phyloP scores from a whole-genome alignment of 2,113 vertebrate genomes.

The Sander lucioperca region DNA sequence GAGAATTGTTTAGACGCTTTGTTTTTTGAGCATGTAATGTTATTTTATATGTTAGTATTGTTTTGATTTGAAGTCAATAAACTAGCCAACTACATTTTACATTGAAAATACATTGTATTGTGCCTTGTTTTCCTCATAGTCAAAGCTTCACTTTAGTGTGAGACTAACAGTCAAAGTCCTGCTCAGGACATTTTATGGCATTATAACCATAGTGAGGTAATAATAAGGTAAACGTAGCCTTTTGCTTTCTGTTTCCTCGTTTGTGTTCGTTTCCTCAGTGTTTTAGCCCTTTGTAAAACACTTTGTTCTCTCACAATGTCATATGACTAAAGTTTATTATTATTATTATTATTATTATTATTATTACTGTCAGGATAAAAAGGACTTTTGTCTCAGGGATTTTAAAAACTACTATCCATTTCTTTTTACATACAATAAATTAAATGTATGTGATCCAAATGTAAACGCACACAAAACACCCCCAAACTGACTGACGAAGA shows the following conservation, averaged over 20 bases:
- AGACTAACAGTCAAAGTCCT: slow-evolving; percentile 65
- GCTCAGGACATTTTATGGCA: slow-evolving; percentile 53
- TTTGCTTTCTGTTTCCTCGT: background rate
- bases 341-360: background rate
- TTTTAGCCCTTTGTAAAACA: background rate
- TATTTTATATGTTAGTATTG: background rate
- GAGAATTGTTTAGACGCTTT: background rate
- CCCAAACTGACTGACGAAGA: background rate
- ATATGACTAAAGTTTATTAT: background rate
- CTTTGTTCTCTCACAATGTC: background rate
- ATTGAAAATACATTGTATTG: background rate
- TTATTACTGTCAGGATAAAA: background rate
- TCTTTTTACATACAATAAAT: background rate
- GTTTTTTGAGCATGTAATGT: background rate
- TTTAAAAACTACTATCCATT: too few species aligned
- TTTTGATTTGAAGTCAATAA: background rate
- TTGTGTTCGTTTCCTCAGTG: background rate
- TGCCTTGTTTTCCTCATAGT: background rate
- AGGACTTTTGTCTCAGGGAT: background rate
- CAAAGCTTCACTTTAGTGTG: background rate
- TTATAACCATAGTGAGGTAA: slow-evolving; percentile 1
- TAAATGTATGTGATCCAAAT: background rate
- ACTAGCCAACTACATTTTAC: background rate
- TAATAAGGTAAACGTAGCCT: background rate
- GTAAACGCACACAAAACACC: background rate